Percentiles rank a stretch among this genome's conserved stretches.
Evolutionary conservation across 2,113 vertebrate genomes (phyloP).

Genomic region (Lates calcarifer): DNA sequence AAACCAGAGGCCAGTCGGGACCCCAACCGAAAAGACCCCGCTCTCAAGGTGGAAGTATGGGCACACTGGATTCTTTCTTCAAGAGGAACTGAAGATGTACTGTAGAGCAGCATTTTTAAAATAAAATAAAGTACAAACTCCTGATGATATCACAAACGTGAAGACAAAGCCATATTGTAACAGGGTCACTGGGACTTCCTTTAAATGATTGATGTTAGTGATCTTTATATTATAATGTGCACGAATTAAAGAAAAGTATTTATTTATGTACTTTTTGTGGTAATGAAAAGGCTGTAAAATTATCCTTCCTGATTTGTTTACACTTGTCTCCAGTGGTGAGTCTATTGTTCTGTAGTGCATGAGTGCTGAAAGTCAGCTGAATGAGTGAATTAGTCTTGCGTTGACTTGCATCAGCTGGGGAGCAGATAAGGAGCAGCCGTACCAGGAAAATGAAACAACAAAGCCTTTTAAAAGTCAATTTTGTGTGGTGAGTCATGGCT

Average conservation of each 20-base stretch:
- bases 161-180: neutral
- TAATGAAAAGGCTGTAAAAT: no score
- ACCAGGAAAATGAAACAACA: neutral
- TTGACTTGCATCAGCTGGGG: slow-evolving; percentile 48
- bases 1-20: slow-evolving; percentile 78
- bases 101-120: neutral
- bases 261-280: slow-evolving; percentile 9
- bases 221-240: neutral
- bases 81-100: slow-evolving; percentile 77
- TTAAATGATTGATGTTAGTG: neutral
- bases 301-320: neutral
- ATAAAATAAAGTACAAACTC: neutral
- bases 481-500: neutral
- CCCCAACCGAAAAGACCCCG: slow-evolving; percentile 85
- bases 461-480: neutral
- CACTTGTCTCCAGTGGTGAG: neutral
- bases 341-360: neutral
- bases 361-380: neutral
- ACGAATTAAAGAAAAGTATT: neutral
- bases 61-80: slow-evolving; percentile 93
- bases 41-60: slow-evolving; percentile 71
- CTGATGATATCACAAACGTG: neutral
- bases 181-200: neutral
- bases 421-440: neutral
- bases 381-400: neutral